These are phyloP conservation scores for Physeter macrocephalus DNA, from an alignment of 2,113 vertebrate species.

Conservation along the genomic window DNA sequence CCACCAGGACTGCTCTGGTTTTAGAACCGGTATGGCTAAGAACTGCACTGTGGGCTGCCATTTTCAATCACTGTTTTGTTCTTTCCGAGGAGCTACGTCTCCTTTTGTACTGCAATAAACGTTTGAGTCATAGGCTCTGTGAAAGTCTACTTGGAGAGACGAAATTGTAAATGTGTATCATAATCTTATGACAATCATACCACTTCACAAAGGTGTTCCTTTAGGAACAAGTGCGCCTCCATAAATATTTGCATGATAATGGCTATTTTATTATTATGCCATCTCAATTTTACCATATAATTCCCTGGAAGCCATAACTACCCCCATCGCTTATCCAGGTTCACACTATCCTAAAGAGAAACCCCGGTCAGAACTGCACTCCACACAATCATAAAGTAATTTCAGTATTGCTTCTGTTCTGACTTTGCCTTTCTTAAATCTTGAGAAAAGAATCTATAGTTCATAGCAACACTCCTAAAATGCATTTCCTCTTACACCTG, in stretches of 20 bases:
- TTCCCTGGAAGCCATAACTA: not conserved
- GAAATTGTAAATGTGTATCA: not conserved
- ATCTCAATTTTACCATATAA: not conserved
- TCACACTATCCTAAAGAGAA: not conserved
- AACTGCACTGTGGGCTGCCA: not conserved
- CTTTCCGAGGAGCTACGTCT: not conserved
- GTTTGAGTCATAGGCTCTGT: not conserved
- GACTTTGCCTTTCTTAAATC: not conserved
- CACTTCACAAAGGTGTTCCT: not conserved
- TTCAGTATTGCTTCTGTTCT: not conserved
- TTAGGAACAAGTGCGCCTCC: not conserved
- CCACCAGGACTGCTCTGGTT: not conserved
- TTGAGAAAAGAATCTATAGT: not conserved
- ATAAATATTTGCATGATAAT: not conserved
- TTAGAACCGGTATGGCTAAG: not conserved
- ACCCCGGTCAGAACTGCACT: not conserved
- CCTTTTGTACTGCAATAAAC: not conserved
- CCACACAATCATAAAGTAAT: not conserved
- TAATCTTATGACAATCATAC: not conserved
- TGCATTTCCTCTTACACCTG: not conserved
- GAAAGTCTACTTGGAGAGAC: not conserved
- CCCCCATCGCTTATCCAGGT: not conserved
- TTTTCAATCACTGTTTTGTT: not conserved
- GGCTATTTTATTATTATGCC: not conserved
- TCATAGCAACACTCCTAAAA: not conserved